Evolutionary conservation across 2,888 invertebrate species (phyloP), one percentile per base, ranked within the genome.

Genomic region (Xanthia togata): DNA sequence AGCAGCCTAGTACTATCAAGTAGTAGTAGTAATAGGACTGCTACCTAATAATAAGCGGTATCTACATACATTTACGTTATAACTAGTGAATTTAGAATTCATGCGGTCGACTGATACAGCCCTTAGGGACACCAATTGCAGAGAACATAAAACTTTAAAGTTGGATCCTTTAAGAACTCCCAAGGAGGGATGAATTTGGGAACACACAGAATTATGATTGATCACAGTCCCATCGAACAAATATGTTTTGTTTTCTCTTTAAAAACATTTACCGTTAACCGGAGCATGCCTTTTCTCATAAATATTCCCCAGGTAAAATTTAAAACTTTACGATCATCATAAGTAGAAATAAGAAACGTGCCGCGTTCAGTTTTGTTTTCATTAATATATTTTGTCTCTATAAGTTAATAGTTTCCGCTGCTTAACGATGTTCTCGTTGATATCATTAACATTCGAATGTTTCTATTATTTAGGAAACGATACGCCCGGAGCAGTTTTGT

Each of bases 371-470:
- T 88, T 85, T 86, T 86, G 78, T 85, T 84, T 85, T 78, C 78
- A 86, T 84, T 87, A 83, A 89, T 90, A 75, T 79, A 83, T 85
- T 88, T 86, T 87, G 83, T 88, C 88, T 86, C 79, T 83, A 83
- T 73, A 82, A 79, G 80, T 80, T 82, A 88, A 83, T 87, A 84
- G 86, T 88, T 87, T 89, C 91, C 89, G 88, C 75, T 84, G 70
- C 75, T 84, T 83, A 88, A 89, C 80, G 84, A 79, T 71, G 73
- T 78, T 78, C 81, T 64, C 81, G 57, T 87, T 83, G 79, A 80
- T 82, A 68, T 72, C 63, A 90, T 91, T 90, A 87, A 87, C 84
- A 89, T 89, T 86, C 80, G 44, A 90, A 90, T 87, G 80, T 84
- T 87, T 90, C 87, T 83, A 89, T 89, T 86, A 88, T 84, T 83